Percentiles rank a stretch among this genome's conserved stretches.
Evolutionary conservation across 30 jellyfish, hydroid and myxozoan species (phyloP).

Genomic region (Pseudorhiza aurosa): DNA sequence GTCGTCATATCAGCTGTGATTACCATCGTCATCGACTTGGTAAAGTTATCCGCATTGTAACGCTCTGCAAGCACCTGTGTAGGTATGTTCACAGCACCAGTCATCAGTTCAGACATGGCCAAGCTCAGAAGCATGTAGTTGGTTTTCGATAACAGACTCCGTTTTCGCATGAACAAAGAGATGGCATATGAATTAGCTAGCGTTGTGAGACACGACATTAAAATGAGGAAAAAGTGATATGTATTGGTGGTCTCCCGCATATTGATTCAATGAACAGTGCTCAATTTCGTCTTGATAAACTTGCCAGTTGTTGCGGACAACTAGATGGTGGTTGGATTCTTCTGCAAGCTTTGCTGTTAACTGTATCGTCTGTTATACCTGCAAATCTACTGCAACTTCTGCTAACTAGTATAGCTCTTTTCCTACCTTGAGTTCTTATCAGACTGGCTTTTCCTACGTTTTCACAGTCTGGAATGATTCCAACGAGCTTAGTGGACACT

Average conservation of each 20-base stretch:
- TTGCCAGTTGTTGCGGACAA: too few relatives aligned
- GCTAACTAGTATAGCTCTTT: too few relatives aligned
- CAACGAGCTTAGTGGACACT: too few relatives aligned
- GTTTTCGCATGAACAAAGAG: slow-evolving; percentile 55
- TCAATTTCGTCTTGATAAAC: too few relatives aligned
- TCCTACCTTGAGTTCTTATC: too few relatives aligned
- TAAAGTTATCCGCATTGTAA: background rate
- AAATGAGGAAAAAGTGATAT: slow-evolving; percentile 25
- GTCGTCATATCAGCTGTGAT: slow-evolving; percentile 60
- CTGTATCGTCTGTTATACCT: too few relatives aligned
- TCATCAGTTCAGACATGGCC: slow-evolving; percentile 66
- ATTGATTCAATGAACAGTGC: too few relatives aligned
- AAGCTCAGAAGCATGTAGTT: slow-evolving; percentile 59
- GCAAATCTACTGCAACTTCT: too few relatives aligned
- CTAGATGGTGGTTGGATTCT: too few relatives aligned
- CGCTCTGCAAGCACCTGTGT: slow-evolving; percentile 36
- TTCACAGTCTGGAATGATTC: too few relatives aligned
- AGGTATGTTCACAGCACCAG: slow-evolving; percentile 66
- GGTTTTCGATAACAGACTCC: slow-evolving; percentile 33
- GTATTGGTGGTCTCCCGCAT: slow-evolving; percentile 1
- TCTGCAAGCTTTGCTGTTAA: too few relatives aligned
- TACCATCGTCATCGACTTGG: background rate
- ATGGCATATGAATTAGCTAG: slow-evolving; percentile 46
- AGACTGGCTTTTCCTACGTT: too few relatives aligned
- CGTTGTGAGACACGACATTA: slow-evolving; percentile 19